These are phyloP conservation scores for Lamellibrachia columna DNA, from an alignment of 2,888 invertebrate genomes.

Conservation along the genomic window DNA sequence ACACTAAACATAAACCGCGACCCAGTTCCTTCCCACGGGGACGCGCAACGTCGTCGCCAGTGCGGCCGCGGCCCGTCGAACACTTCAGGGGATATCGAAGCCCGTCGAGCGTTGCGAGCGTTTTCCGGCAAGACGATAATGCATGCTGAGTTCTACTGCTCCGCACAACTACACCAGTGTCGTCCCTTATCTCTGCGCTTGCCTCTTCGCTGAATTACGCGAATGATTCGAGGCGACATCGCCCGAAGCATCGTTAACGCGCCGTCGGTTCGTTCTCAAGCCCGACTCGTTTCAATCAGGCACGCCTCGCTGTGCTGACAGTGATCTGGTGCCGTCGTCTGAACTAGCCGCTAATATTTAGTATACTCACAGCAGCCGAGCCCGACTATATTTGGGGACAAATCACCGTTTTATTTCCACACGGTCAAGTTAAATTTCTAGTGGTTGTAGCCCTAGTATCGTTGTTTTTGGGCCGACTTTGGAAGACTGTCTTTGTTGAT, in stretches of 20 bases:
- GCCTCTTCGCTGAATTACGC: neutral
- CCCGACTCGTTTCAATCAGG: neutral
- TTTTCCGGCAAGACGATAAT: conserved; percentile 1
- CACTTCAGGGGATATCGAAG: neutral
- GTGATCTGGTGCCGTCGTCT: neutral
- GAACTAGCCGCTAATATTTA: neutral
- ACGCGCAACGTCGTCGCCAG: neutral
- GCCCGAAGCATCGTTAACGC: neutral
- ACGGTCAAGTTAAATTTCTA: neutral
- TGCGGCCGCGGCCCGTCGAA: neutral
- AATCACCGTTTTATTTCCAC: neutral
- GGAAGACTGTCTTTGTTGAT: neutral
- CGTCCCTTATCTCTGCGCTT: neutral
- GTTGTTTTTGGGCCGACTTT: neutral
- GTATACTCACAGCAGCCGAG: neutral
- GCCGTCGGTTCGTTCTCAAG: neutral
- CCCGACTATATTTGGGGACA: neutral
- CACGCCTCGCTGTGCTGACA: neutral
- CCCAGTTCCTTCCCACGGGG: neutral
- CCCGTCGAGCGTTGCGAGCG: neutral
- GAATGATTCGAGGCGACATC: neutral
- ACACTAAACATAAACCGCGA: no score
- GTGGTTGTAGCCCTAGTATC: neutral
- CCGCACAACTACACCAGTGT: neutral
- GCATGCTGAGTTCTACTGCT: neutral